Evolutionary conservation across 2,113 vertebrate species (phyloP).

Genomic region (Caracal caracal): DNA sequence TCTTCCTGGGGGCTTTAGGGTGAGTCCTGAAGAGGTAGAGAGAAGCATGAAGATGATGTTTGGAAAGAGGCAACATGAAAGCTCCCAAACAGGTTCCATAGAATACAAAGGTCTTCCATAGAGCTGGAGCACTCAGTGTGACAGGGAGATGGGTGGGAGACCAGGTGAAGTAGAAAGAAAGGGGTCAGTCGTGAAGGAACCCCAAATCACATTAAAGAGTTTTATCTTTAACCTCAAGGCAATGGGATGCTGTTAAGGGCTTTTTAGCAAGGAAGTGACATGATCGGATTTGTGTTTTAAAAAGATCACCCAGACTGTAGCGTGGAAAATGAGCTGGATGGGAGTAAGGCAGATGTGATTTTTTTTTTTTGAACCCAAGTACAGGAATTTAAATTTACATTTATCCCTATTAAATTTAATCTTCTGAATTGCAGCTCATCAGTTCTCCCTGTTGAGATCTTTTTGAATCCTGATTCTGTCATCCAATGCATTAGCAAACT

Average conservation of each 20-base stretch:
- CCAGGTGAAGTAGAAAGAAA: neutral
- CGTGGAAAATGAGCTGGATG: conserved; percentile 11
- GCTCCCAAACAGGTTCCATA: neutral
- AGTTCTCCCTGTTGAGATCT: conserved; percentile 38
- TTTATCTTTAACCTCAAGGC: conserved; percentile 31
- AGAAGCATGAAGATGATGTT: neutral
- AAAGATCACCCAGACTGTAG: conserved; percentile 49
- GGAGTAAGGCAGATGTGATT: neutral
- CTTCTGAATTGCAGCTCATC: conserved; percentile 31
- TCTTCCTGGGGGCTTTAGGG: neutral
- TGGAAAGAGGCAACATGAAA: neutral
- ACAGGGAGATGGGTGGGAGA: neutral
- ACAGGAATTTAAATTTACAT: conserved; percentile 61
- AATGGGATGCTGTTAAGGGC: neutral
- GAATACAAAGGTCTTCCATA: neutral
- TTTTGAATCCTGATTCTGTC: conserved; percentile 48
- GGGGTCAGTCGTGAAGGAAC: neutral
- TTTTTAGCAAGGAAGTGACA: conserved; percentile 50
- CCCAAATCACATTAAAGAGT: neutral
- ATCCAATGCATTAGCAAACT: neutral
- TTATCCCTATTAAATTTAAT: conserved; percentile 63
- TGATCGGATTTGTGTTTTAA: conserved; percentile 53
- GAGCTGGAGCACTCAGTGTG: neutral
- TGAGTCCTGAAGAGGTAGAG: neutral
- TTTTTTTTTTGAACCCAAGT: neutral